These are phyloP conservation scores for Balaeniceps rex DNA, from an alignment of 2,113 vertebrate species.

Conservation along the genomic window DNA sequence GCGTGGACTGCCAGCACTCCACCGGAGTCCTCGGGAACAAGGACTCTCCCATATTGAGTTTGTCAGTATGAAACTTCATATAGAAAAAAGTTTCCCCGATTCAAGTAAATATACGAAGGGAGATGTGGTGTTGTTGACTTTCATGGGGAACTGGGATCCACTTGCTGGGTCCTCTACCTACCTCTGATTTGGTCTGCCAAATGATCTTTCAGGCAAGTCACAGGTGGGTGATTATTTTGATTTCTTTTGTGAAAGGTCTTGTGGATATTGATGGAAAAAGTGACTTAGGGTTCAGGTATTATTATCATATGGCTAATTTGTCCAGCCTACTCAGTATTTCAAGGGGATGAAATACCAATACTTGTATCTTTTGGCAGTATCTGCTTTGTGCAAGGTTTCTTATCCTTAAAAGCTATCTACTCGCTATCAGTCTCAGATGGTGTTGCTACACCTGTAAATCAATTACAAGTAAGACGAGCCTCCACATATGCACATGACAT, in stretches of 20 bases:
- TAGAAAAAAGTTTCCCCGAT: not conserved
- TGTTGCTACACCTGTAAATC: not conserved
- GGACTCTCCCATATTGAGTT: not conserved
- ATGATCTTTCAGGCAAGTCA: not conserved
- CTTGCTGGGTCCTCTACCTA: not conserved
- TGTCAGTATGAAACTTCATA: not conserved
- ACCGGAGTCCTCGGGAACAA: not conserved
- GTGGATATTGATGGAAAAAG: not conserved
- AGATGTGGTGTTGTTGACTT: not conserved
- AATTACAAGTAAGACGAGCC: not conserved
- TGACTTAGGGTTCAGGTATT: not conserved
- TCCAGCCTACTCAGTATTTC: not conserved
- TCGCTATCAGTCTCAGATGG: not conserved
- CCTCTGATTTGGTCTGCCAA: not conserved
- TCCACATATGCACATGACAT: not conserved
- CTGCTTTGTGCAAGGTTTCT: not conserved
- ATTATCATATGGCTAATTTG: not conserved
- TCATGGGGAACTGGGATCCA: not conserved
- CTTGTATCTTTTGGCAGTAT: not conserved
- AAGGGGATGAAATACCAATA: not conserved
- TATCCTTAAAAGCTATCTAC: not conserved
- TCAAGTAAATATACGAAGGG: not conserved
- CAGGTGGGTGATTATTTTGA: not conserved
- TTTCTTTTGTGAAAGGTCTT: not conserved
- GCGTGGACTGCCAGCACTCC: not conserved